Percentiles rank a stretch among this genome's conserved stretches.
Evolutionary conservation across 2,113 vertebrate genomes (phyloP).

Genomic region (Rana temporaria): DNA sequence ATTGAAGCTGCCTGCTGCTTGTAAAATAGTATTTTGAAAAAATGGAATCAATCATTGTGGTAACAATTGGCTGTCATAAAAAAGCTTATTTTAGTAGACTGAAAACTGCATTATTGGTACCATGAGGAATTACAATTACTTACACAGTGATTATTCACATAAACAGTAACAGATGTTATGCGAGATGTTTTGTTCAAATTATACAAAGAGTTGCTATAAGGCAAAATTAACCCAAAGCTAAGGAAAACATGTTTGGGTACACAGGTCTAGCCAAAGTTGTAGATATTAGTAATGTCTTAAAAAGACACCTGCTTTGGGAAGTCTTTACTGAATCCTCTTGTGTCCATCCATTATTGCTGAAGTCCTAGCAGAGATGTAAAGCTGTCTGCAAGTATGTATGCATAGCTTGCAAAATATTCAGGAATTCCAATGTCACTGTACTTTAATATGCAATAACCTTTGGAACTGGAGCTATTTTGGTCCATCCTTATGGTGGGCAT

Average conservation of each 20-base stretch:
- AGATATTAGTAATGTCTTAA: neutral
- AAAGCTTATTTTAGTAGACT: conserved; percentile 21
- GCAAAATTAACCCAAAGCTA: neutral
- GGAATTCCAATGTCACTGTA: too few relatives aligned
- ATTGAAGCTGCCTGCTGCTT: conserved; percentile 22
- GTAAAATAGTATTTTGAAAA: conserved; percentile 36
- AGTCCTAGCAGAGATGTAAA: too few relatives aligned
- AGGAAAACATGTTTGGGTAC: neutral
- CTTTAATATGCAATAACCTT: too few relatives aligned
- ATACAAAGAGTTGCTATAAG: neutral
- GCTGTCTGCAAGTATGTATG: too few relatives aligned
- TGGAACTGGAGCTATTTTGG: too few relatives aligned
- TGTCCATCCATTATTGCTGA: too few relatives aligned
- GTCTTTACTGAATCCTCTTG: too few relatives aligned
- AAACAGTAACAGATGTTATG: conserved; percentile 18
- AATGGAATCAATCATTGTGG: conserved; percentile 41
- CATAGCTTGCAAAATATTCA: too few relatives aligned
- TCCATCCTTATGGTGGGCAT: too few relatives aligned
- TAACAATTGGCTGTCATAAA: conserved; percentile 28
- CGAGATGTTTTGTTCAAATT: conserved; percentile 2
- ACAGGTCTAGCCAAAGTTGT: neutral
- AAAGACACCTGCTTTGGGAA: too few relatives aligned
- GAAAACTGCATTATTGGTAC: conserved; percentile 4
- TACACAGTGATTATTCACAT: neutral
- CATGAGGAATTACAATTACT: conserved; percentile 18